These are phyloP conservation scores for Caenorhabditis angaria DNA, from an alignment of 2,888 invertebrate genomes.

Conservation along the genomic window DNA sequence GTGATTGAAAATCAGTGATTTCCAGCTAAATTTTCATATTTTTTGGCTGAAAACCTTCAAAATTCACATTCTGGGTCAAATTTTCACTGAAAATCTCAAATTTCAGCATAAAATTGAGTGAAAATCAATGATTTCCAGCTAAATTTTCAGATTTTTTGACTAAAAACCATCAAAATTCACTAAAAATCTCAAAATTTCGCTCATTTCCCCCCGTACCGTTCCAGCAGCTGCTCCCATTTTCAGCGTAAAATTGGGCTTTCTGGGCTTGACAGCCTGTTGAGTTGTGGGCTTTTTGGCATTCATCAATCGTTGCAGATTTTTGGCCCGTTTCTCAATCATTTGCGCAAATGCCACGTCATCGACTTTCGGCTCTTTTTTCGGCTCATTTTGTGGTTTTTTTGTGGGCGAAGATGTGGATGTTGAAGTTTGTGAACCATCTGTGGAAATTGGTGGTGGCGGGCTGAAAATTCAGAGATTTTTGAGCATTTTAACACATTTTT, in stretches of 20 bases:
- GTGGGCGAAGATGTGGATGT: neutral
- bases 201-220: too few relatives aligned
- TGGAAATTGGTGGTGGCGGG: neutral
- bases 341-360: conserved; percentile 21
- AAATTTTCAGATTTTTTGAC: too few relatives aligned
- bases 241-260: conserved; percentile 14
- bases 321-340: conserved; percentile 31
- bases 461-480: conserved; percentile 9
- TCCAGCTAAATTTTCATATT: too few relatives aligned
- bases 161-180: too few relatives aligned
- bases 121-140: too few relatives aligned
- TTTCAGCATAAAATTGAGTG: too few relatives aligned
- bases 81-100: too few relatives aligned
- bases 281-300: conserved; percentile 14
- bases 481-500: neutral
- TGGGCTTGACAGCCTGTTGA: conserved; percentile 23
- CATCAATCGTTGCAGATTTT: conserved; percentile 20
- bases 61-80: too few relatives aligned
- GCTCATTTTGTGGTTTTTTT: neutral
- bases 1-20: too few relatives aligned
- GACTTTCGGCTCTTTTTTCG: neutral
- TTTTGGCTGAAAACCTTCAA: neutral
- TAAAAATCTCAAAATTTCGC: too few relatives aligned
- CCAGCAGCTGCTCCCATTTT: neutral
- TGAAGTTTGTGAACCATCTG: conserved; percentile 3